Evolutionary conservation across 30 jellyfish, hydroid and myxozoan species (phyloP).

Genomic region (Nemopilema nomurai): DNA sequence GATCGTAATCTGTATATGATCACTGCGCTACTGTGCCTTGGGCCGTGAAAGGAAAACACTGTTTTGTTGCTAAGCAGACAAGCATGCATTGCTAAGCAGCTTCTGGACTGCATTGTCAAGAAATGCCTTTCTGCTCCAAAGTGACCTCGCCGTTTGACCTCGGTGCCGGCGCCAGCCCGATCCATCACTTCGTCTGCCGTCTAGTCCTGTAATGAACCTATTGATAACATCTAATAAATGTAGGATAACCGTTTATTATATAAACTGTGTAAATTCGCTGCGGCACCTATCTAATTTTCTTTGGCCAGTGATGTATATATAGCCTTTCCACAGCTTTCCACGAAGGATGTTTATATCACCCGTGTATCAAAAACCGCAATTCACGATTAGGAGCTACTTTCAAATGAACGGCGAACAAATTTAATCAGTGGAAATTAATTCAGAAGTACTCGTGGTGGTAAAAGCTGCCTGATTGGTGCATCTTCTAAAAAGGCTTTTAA

Average conservation of each 20-base stretch:
- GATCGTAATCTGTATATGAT: no score
- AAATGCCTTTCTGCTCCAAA: not conserved
- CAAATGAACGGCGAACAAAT: no score
- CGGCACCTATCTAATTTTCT: conserved; percentile 31
- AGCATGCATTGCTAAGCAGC: not conserved
- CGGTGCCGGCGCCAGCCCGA: conserved; percentile 47
- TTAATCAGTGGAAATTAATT: no score
- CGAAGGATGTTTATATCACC: not conserved
- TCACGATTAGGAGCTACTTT: not conserved
- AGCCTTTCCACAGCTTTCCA: not conserved
- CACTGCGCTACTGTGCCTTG: no score
- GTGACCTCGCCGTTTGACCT: conserved; percentile 73
- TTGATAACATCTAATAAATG: conserved; percentile 45
- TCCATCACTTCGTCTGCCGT: conserved; percentile 56
- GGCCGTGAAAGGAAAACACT: not conserved
- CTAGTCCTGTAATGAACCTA: conserved; percentile 50
- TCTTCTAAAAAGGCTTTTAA: not conserved
- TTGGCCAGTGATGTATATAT: not conserved
- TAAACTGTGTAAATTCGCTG: conserved; percentile 23
- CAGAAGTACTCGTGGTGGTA: no score
- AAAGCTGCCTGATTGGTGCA: no score
- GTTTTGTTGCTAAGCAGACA: not conserved
- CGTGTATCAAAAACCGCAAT: not conserved
- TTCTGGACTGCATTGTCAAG: not conserved
- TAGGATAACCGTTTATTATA: conserved; percentile 27